phyloP scores from a whole-genome alignment of 2,888 invertebrate genomes.

The Andrena haemorrhoa region DNA sequence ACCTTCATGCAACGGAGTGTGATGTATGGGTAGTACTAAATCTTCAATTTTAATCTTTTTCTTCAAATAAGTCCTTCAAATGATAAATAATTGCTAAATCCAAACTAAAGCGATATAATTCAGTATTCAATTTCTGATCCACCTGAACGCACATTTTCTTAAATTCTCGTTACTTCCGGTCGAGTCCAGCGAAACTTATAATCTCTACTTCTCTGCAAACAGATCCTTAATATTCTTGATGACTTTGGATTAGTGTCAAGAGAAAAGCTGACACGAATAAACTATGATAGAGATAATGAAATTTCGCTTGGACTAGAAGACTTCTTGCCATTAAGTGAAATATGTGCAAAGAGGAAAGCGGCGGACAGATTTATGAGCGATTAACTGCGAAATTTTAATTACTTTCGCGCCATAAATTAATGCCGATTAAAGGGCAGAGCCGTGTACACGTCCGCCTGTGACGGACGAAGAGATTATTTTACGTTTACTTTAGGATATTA shows the following conservation, averaged over 20 bases:
- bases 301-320: neutral
- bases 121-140: too few relatives aligned
- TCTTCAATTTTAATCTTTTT: too few relatives aligned
- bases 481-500: conserved; percentile 32
- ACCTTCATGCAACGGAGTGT: too few relatives aligned
- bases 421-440: conserved; percentile 19
- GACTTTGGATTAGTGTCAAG: neutral
- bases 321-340: neutral
- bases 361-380: conserved; percentile 18
- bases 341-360: conserved; percentile 1
- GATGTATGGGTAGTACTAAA: too few relatives aligned
- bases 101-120: too few relatives aligned
- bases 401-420: conserved; percentile 34
- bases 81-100: too few relatives aligned
- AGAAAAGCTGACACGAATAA: neutral
- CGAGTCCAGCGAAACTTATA: too few relatives aligned
- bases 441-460: conserved; percentile 6
- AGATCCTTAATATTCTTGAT: neutral
- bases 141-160: too few relatives aligned
- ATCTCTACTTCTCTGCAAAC: too few relatives aligned
- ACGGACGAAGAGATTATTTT: conserved; percentile 13
- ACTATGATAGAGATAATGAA: too few relatives aligned
- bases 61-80: too few relatives aligned
- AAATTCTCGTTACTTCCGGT: too few relatives aligned
- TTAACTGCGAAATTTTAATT: conserved; percentile 45